Base-by-base conservation (phyloP, 2,888 invertebrate species). In the Eurytoma adleriae region DNA sequence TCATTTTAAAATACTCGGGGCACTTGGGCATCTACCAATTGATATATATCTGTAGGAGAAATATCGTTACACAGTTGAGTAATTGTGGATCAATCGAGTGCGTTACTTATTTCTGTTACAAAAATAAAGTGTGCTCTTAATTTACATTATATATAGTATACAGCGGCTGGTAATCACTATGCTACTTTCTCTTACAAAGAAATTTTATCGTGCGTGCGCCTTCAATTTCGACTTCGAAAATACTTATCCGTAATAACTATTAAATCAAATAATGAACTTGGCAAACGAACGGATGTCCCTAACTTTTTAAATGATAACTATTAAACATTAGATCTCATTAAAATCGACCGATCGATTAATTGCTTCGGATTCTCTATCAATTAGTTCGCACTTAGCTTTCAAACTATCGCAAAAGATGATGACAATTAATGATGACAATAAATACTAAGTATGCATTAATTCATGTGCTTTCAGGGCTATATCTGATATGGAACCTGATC, bases 381-480 rank as follows among this genome's bases (percentile, higher is more conserved):
- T 24, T 24, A 24, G 24, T 24, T 24, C 24, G 2, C 24, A 24
- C 1, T 24, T 24, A 24, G 24, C 24, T 24, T 24, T 24, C 1
- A 24, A 24, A 24, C 24, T 24, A 24, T 7, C 7, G 7, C 30
- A 30, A 30, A 30, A 3, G 3, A 30, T 30, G 10, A 10, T 40
- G 40, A 10, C 10, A 10, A 30, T n/a, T 62, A 7, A 12, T 12
- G 20, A 7, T 64, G 24, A 14, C 27, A 30, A 64, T 66, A n/a
- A n/a, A n/a, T n/a, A n/a, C n/a, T 27, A 52, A 40, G 7, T n/a
- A 10, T 48, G 40, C 18, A 40, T 40, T 5, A 1, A 16, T 48
- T 12, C 18, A n/a, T 48, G 20, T 70, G 57, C 57, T 88, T 89
- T 76, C 85, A 90, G 90, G 86, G 80, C 70, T 89, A 18, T 88